Conservation (phyloP, 23 tunicate species). For the Trididemnum clinides region DNA sequence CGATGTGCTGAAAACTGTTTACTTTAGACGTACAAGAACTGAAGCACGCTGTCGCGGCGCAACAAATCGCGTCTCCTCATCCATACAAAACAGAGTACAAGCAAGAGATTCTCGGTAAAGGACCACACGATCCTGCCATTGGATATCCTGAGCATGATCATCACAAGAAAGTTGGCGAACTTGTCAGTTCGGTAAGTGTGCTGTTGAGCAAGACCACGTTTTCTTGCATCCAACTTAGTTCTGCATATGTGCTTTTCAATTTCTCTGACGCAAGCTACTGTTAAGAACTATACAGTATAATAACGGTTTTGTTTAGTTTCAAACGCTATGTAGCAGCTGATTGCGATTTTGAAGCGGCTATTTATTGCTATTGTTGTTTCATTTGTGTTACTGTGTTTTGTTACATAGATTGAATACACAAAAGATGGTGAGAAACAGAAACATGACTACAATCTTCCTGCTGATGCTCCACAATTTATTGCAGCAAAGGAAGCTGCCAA, state of each 20-base stretch:
- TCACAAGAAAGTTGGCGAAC: constrained; percentile 44
- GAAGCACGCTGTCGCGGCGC: constrained; percentile 53
- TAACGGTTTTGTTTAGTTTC: no score
- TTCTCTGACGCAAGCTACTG: no score
- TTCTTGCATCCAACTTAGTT: no score
- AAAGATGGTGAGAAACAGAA: constrained; percentile 50
- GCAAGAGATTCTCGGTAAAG: constrained; percentile 55
- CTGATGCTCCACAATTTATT: constrained; percentile 64
- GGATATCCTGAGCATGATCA: constrained; percentile 84
- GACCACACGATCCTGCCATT: constrained; percentile 65
- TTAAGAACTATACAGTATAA: no score
- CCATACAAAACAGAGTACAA: constrained; percentile 72
- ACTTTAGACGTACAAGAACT: constrained; percentile 67
- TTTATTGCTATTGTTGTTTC: no score
- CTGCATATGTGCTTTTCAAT: no score
- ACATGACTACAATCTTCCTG: constrained; percentile 26
- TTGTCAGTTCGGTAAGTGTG: constrained; percentile 40
- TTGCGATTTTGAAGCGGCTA: no score
- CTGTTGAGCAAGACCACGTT: no score
- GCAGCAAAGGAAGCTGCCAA: constrained; percentile 44
- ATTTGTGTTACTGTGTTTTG: no score
- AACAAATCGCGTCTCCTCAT: constrained; percentile 43
- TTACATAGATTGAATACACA: constrained; percentile 72
- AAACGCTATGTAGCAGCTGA: no score
- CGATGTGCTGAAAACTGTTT: no score